Evolutionary conservation across 2,113 vertebrate genomes (phyloP).

Genomic region (Saccopteryx leptura): DNA sequence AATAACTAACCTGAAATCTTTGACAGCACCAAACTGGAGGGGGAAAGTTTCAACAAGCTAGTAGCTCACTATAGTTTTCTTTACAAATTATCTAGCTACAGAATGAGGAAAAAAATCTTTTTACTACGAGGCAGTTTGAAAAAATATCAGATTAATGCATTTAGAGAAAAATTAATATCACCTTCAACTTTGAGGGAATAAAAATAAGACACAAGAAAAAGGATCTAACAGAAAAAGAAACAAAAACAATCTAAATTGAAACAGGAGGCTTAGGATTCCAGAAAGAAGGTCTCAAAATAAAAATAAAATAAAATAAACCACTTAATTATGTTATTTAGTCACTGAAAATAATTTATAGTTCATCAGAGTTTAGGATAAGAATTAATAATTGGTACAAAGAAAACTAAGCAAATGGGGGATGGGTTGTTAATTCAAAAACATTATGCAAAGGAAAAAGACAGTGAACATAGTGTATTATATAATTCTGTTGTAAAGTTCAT

Average conservation of each 20-base stretch:
- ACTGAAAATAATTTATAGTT: not conserved
- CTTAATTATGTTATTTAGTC: not conserved
- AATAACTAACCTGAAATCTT: slow-evolving; percentile 41
- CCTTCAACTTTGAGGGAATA: not conserved
- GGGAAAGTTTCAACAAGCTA: not conserved
- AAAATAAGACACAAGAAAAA: not conserved
- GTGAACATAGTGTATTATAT: not conserved
- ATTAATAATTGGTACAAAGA: slow-evolving; percentile 1
- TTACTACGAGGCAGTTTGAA: not conserved
- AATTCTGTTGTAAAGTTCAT: not conserved
- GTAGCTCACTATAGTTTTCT: not conserved
- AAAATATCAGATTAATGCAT: not conserved
- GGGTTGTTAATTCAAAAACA: not conserved
- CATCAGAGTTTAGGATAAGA: not conserved
- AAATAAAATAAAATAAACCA: not conserved
- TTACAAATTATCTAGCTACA: not conserved
- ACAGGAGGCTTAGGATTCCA: not conserved
- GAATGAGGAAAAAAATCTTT: not conserved
- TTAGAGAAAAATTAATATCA: slow-evolving; percentile 7
- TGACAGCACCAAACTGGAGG: not conserved
- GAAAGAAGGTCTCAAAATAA: not conserved
- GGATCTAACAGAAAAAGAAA: not conserved
- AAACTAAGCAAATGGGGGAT: not conserved
- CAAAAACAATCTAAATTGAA: slow-evolving; percentile 5
- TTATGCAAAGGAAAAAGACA: not conserved